Conservation (phyloP, 2,113 vertebrate genomes). For the Hoplias malabaricus region DNA sequence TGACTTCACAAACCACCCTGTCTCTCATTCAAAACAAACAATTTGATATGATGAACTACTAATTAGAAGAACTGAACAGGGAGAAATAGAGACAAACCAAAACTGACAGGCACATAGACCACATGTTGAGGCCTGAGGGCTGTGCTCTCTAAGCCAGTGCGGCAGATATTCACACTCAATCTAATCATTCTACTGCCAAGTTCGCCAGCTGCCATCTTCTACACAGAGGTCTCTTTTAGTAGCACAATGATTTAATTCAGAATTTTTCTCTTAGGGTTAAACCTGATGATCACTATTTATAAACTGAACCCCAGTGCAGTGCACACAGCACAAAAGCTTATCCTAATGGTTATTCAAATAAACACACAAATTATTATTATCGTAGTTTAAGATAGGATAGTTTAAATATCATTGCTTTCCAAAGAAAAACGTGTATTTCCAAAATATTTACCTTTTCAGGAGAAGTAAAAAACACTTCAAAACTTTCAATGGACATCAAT, state of each 20-base stretch:
- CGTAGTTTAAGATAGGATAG: too few species aligned
- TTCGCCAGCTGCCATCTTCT: conserved; percentile 70
- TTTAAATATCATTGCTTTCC: too few species aligned
- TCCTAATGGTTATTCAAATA: neutral
- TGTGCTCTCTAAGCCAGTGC: neutral
- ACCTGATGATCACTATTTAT: conserved; percentile 42
- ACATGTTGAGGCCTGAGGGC: neutral
- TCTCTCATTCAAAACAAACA: conserved; percentile 4
- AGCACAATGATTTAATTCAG: conserved; percentile 70
- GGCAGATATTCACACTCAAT: neutral
- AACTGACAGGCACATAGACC: neutral
- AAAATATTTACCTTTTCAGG: too few species aligned
- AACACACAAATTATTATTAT: neutral
- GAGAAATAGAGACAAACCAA: neutral
- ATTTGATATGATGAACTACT: neutral
- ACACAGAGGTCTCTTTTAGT: conserved; percentile 68
- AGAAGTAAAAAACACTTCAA: too few species aligned
- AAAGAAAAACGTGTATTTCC: too few species aligned
- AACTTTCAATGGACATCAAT: too few species aligned
- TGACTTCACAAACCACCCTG: neutral
- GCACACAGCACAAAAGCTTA: neutral
- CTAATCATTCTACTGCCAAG: conserved; percentile 57
- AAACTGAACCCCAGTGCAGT: neutral
- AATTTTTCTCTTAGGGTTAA: conserved; percentile 60
- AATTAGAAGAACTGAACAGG: neutral